phyloP scores from a whole-genome alignment of 2,888 invertebrate species.

The Bellardia pandia region DNA sequence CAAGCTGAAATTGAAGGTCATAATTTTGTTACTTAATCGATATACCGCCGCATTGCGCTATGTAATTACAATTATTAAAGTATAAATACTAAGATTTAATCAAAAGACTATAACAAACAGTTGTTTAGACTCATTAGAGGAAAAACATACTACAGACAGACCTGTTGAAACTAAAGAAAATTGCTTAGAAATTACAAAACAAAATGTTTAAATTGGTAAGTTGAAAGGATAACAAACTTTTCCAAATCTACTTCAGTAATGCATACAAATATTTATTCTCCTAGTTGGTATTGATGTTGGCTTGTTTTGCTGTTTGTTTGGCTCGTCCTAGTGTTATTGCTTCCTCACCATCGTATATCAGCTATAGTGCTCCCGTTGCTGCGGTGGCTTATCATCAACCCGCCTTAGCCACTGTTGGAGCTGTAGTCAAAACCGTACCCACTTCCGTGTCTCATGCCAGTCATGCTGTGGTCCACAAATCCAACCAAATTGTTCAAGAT shows the following conservation, averaged over 20 bases:
- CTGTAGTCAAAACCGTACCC: constrained; percentile 80
- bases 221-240: not conserved
- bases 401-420: constrained; percentile 77
- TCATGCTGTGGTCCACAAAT: constrained; percentile 85
- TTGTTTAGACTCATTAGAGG: constrained; percentile 48
- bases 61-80: constrained; percentile 23
- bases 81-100: constrained; percentile 59
- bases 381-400: constrained; percentile 76
- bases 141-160: constrained; percentile 77
- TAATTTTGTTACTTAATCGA: not conserved
- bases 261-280: not conserved
- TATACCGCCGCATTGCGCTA: not conserved
- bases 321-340: constrained; percentile 77
- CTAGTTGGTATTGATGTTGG: constrained; percentile 79
- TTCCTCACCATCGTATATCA: constrained; percentile 61
- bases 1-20: constrained; percentile 60
- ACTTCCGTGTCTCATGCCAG: constrained; percentile 85
- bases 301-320: constrained; percentile 77
- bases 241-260: not conserved
- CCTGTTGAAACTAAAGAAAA: constrained; percentile 66
- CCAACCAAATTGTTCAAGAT: constrained; percentile 81
- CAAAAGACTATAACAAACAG: constrained; percentile 55
- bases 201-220: constrained; percentile 83
- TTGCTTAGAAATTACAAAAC: constrained; percentile 55
- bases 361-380: constrained; percentile 73